A percentile compares a stretch with the other conserved stretches of the same genome.
Evolutionary conservation across 2,888 invertebrate genomes (phyloP).

Genomic region (Caenorhabditis japonica): DNA sequence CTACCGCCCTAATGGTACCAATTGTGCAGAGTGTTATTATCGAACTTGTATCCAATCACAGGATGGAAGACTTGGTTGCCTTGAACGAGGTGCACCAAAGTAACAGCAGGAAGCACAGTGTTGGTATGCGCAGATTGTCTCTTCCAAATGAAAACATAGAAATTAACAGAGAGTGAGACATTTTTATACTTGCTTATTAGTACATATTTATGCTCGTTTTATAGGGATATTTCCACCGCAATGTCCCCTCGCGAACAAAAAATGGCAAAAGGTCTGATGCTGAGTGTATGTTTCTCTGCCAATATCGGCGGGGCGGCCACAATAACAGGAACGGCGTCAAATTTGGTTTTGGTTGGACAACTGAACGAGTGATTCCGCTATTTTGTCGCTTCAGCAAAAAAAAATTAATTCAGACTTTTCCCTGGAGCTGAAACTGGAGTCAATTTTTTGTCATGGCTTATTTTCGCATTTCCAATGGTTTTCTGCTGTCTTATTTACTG

Average conservation of each 20-base stretch:
- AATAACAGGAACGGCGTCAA: slow-evolving; percentile 74
- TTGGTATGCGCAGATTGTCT: slow-evolving; percentile 62
- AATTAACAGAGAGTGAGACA: slow-evolving; percentile 52
- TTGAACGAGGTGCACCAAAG: slow-evolving; percentile 43
- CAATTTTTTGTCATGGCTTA: slow-evolving; percentile 71
- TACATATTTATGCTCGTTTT: too few relatives aligned
- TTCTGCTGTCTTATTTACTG: slow-evolving; percentile 60
- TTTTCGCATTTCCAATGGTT: slow-evolving; percentile 69
- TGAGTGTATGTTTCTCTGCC: slow-evolving; percentile 73
- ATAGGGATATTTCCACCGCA: slow-evolving; percentile 47
- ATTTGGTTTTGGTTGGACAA: slow-evolving; percentile 71
- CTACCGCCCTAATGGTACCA: slow-evolving; percentile 83
- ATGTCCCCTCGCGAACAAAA: slow-evolving; percentile 59
- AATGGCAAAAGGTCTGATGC: slow-evolving; percentile 71
- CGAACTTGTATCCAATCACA: slow-evolving; percentile 65
- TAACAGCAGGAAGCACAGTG: slow-evolving; percentile 47
- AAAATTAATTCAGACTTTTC: slow-evolving; percentile 56
- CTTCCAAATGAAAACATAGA: slow-evolving; percentile 58
- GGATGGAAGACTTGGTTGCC: slow-evolving; percentile 57
- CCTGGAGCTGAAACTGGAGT: slow-evolving; percentile 68
- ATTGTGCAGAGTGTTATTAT: slow-evolving; percentile 69
- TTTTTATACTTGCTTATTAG: too few relatives aligned
- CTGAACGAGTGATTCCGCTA: slow-evolving; percentile 61
- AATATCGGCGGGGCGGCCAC: slow-evolving; percentile 75
- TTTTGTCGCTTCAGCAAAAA: neutral